These are phyloP conservation scores for Tolmerus cingulatus DNA, from an alignment of 2,888 invertebrate genomes.

Conservation along the genomic window DNA sequence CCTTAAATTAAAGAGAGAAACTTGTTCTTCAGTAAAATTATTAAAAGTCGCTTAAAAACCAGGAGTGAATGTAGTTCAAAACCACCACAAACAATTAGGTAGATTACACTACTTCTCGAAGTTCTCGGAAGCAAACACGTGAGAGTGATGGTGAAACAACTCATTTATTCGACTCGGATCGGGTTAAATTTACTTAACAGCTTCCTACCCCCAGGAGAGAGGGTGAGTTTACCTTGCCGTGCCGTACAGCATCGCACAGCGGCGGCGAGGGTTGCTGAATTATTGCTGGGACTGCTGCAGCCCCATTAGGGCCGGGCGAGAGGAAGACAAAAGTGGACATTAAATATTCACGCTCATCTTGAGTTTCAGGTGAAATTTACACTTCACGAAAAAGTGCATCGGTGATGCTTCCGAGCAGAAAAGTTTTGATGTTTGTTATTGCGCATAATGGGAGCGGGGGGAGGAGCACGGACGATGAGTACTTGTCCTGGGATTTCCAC, in stretches of 20 bases:
- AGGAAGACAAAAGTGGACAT: slow-evolving; percentile 11
- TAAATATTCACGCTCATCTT: slow-evolving; percentile 36
- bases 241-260: not conserved
- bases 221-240: not conserved
- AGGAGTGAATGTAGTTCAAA: too few species aligned
- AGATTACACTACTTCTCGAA: not conserved
- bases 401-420: not conserved
- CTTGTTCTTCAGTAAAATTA: too few species aligned
- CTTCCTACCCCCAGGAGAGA: not conserved
- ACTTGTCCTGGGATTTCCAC: slow-evolving; percentile 5
- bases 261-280: not conserved
- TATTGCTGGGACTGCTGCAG: not conserved
- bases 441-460: slow-evolving; percentile 3
- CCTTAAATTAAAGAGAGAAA: too few species aligned
- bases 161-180: not conserved
- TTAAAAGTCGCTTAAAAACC: too few species aligned
- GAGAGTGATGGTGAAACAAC: not conserved
- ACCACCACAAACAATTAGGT: too few species aligned
- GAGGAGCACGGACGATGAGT: not conserved
- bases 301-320: not conserved
- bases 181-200: not conserved
- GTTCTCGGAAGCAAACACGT: not conserved
- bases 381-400: not conserved
- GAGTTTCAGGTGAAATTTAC: slow-evolving; percentile 6
- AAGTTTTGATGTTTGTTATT: slow-evolving; percentile 34